phyloP scores from a whole-genome alignment of 2,113 vertebrate genomes.

The Cynopterus brachyotis region DNA sequence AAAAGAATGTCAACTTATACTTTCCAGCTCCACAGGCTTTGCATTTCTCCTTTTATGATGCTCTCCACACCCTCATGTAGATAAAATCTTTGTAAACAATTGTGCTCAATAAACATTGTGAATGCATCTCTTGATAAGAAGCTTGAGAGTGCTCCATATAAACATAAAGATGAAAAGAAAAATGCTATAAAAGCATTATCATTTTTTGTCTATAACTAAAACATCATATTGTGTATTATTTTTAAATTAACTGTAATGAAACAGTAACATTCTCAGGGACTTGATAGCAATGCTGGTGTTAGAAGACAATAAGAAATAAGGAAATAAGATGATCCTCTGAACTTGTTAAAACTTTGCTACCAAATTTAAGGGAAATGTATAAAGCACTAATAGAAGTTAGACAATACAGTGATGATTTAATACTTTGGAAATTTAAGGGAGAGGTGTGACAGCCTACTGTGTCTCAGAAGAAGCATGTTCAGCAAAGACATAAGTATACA shows the following conservation, averaged over 20 bases:
- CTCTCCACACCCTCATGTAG: neutral
- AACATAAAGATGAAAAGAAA: neutral
- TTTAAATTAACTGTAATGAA: neutral
- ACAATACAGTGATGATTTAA: slow-evolving; percentile 26
- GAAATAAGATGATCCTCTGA: neutral
- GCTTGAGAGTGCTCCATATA: neutral
- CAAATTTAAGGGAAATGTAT: neutral
- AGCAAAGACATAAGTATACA: slow-evolving; percentile 69
- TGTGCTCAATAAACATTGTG: neutral
- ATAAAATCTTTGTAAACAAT: neutral
- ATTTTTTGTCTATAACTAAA: neutral
- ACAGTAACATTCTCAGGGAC: neutral
- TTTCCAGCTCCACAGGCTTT: neutral
- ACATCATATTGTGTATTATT: neutral
- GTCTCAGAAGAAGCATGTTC: slow-evolving; percentile 68
- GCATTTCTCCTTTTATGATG: neutral
- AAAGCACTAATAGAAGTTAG: slow-evolving; percentile 51
- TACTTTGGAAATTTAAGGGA: slow-evolving; percentile 39
- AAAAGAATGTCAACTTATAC: neutral
- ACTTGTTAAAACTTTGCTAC: neutral
- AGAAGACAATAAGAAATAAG: neutral
- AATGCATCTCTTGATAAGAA: neutral
- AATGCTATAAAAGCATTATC: neutral
- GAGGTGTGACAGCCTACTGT: slow-evolving; percentile 43
- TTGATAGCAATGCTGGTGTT: neutral